phyloP scores from a whole-genome alignment of 2,797 vertebrate species.

The Phylloscopus collybita region DNA sequence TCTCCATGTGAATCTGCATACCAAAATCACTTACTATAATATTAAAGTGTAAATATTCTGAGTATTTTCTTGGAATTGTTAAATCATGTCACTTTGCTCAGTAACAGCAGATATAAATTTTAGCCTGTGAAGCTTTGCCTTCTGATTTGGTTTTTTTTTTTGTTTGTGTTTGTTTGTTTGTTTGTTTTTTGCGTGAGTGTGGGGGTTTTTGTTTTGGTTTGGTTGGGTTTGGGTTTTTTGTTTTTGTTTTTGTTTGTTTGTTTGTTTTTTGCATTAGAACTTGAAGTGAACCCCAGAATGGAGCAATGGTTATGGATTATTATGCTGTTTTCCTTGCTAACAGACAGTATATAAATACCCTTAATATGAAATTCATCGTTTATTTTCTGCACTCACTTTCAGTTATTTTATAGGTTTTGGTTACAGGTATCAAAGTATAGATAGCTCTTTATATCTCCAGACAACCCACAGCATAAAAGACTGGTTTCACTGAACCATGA shows the following conservation, averaged over 20 bases:
- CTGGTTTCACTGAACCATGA: neutral
- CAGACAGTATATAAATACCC: neutral
- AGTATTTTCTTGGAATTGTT: neutral
- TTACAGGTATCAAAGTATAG: neutral
- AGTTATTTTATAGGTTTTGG: neutral
- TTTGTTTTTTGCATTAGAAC: neutral
- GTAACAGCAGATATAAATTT: neutral
- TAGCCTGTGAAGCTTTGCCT: neutral
- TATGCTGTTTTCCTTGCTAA: neutral
- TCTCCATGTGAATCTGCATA: neutral
- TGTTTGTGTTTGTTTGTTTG: no score
- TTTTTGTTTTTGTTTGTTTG: neutral
- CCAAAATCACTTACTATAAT: neutral
- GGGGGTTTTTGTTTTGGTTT: no score
- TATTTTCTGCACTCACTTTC: neutral
- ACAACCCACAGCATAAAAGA: neutral
- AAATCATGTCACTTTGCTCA: neutral
- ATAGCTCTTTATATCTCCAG: neutral
- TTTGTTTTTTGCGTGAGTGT: no score
- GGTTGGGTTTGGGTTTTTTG: no score
- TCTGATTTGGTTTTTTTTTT: neutral
- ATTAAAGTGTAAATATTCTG: neutral
- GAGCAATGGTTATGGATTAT: neutral
- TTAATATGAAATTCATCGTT: neutral
- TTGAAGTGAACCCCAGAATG: neutral